phyloP scores from a whole-genome alignment of 2,888 invertebrate genomes.

The Escarpia spicata region DNA sequence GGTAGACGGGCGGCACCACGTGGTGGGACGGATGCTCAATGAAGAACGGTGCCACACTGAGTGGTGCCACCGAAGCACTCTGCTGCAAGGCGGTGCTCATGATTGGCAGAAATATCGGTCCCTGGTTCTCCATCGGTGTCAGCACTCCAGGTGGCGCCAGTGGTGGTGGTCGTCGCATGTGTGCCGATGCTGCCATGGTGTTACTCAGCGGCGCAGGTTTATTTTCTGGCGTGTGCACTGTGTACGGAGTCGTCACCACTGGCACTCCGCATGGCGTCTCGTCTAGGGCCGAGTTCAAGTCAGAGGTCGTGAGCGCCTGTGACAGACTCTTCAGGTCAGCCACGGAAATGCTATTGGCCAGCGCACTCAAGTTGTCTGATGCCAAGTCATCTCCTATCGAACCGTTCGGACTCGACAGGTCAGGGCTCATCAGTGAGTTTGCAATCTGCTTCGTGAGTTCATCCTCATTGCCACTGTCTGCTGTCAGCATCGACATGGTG shows the following conservation, averaged over 20 bases:
- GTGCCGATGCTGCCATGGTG: not conserved
- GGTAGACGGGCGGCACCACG: not conserved
- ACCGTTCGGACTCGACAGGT: constrained; percentile 35
- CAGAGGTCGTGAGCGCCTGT: constrained; percentile 31
- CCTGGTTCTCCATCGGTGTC: constrained; percentile 3
- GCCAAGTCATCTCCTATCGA: constrained; percentile 31
- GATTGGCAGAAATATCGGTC: not conserved
- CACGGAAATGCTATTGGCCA: constrained; percentile 38
- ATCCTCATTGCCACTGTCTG: constrained; percentile 46
- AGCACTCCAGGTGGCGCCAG: not conserved
- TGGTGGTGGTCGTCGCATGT: not conserved
- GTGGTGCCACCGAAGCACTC: not conserved
- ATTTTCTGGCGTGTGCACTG: not conserved
- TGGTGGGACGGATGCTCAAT: not conserved
- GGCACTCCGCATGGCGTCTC: not conserved
- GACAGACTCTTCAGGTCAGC: constrained; percentile 36
- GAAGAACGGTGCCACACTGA: not conserved
- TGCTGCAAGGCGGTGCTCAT: not conserved
- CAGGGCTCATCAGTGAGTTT: constrained; percentile 37
- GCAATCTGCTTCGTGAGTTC: constrained; percentile 52
- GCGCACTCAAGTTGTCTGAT: constrained; percentile 35
- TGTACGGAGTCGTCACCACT: not conserved
- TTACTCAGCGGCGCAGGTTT: not conserved
- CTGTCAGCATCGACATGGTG: constrained; percentile 30
- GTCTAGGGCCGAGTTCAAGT: not conserved